Base-by-base conservation (phyloP, 2,888 invertebrate genomes). In the Tortricodes alternella region DNA sequence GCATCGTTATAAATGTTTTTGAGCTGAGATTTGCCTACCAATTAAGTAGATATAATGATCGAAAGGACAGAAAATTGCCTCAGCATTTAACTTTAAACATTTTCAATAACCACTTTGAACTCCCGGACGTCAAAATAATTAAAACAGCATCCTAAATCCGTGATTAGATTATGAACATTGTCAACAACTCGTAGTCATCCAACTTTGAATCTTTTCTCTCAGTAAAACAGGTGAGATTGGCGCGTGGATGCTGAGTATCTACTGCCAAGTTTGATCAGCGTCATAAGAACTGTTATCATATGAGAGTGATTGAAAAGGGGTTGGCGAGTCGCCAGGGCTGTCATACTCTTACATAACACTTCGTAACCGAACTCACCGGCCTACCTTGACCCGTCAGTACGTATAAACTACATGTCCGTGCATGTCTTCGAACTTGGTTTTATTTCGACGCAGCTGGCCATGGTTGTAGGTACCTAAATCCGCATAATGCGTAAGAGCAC, bases 261-360 rank as follows among this genome's bases (percentile, higher is more conserved):
- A 2, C 44, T 46, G 52, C 52, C 44, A 44, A 53, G 27, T 53
- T 15, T 19, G 35, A 55, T 55, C 44, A 53, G 55, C 24, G 15
- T 55, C 43, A 27, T 49, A 43, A 49, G 48, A 32, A 16, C 39
- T 48, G 43, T 55, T 49, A 49, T 55, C 55, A 43, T 43, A 43
- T 49, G 49, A 43, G 32, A 43, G 35, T 55, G 55, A 55, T 49
- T 55, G 55, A 55, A 49, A 49, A 43, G 29, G 27, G 13, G 19
- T 49, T 48, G 55, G 55, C 49, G 19, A 5, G 32, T 13, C 2
- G 53, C 53, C 53, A 53, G 34, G n/a, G n/a, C n/a, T n/a, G n/a
- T n/a, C n/a, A n/a, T n/a, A n/a, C n/a, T n/a, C n/a, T n/a, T n/a
- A n/a, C n/a, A n/a, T n/a, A n/a, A n/a, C n/a, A n/a, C n/a, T n/a